Evolutionary conservation across 37 sponge, comb jelly and placozoan genomes (phyloP).

Genomic region (Agelas oroides): DNA sequence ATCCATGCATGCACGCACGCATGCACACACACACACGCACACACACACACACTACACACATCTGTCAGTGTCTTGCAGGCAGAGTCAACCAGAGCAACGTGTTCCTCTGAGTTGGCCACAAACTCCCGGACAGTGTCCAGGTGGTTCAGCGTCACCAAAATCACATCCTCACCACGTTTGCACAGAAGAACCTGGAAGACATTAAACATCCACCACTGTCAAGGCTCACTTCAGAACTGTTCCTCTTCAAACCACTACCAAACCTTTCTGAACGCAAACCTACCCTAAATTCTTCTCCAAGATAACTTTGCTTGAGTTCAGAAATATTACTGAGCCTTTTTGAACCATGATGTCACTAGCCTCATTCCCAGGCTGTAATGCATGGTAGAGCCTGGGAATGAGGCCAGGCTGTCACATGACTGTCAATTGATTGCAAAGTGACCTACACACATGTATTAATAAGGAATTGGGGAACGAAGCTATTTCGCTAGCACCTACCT

Average conservation of each 20-base stretch:
- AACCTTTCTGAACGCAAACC: too few species aligned
- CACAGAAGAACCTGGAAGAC: slow-evolving; percentile 76
- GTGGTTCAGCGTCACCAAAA: slow-evolving; percentile 91
- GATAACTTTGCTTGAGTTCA: too few species aligned
- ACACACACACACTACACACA: slow-evolving; percentile 12
- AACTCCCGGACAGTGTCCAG: slow-evolving; percentile 65
- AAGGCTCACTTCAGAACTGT: too few species aligned
- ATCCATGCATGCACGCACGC: too few species aligned
- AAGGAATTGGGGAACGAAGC: background rate
- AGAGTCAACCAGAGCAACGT: slow-evolving; percentile 36
- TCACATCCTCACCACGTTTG: slow-evolving; percentile 76
- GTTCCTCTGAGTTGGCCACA: slow-evolving; percentile 31
- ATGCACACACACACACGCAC: too few species aligned
- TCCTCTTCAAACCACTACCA: too few species aligned
- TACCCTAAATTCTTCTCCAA: too few species aligned
- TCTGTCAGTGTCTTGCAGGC: slow-evolving; percentile 36
- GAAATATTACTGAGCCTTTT: too few species aligned
- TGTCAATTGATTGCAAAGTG: background rate
- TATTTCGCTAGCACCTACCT: slow-evolving; percentile 76
- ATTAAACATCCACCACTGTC: background rate
- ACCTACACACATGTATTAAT: background rate
- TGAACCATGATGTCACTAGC: too few species aligned
- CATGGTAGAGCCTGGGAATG: too few species aligned
- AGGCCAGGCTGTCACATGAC: background rate
- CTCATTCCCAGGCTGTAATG: too few species aligned